Evolutionary conservation across 2,113 vertebrate species (phyloP), one percentile per base, ranked within the genome.

Genomic region (Atrichornis clamosus): DNA sequence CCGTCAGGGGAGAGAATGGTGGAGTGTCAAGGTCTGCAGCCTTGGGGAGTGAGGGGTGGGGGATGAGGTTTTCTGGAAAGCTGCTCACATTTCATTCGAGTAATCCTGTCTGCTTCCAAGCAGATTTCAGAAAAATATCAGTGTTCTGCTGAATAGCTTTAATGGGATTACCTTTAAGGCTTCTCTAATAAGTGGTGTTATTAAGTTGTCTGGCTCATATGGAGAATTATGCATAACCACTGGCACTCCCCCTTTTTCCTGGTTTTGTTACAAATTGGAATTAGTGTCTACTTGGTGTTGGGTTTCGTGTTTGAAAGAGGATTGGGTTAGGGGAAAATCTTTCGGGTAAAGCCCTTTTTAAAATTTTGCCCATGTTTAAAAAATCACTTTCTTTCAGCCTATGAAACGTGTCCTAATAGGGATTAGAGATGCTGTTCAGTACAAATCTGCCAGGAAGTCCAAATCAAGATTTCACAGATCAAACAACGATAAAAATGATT

Each of bases 151-250:
- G 95, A 96, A 95, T 95, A 91, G 87, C 70, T 97, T 73, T 97
- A 97, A 97, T 89, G 97, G 95, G 97, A 98, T 98, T 98, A 98
- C 96, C 87, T 96, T 94, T 83, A 97, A 96, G 96, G 89, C 95
- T 96, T 90, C 95, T 97, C 94, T 97, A 97, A 97, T 98, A 97
- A 97, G 94, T 91, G 95, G 82, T 82, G 86, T 97, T 96, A 96
- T 96, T 97, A 96, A 97, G 92, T 97, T 96, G 89, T 92, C 93
- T 93, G 73, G 85, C 92, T 97, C 79, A 84, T 89, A 93, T 4
- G 49, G 84, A 96, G 93, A 93, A 89, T 96, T 97, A 94, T 32
- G 72, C 75, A 84, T 68, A 96, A 94, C 94, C 67, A 96, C 59
- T 92, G 90, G 88, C 91, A 94, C 74, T 95, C 92, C 90, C 82